These are phyloP conservation scores for Bucco capensis DNA, from an alignment of 2,113 vertebrate species.

Conservation along the genomic window DNA sequence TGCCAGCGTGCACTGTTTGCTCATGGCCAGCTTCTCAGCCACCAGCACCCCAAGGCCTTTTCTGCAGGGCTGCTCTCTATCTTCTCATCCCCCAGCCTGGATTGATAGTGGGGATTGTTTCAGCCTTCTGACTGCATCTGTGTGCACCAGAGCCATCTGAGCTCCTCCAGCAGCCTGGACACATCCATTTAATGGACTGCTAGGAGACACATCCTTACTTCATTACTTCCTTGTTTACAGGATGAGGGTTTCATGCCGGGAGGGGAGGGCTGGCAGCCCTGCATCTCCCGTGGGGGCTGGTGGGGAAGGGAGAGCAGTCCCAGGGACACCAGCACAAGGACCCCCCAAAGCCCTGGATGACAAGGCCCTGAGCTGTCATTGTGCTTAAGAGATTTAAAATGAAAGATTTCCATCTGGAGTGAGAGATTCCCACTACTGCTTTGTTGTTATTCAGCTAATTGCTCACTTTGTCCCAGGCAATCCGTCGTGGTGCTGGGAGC, in stretches of 20 bases:
- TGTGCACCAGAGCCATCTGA: neutral
- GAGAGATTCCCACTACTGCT: neutral
- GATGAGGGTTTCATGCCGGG: neutral
- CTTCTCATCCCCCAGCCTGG: too few relatives aligned
- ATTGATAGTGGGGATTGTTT: too few relatives aligned
- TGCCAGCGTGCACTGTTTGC: too few relatives aligned
- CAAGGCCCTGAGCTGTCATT: neutral
- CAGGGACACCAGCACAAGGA: neutral
- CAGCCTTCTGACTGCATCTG: too few relatives aligned
- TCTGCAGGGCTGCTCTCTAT: too few relatives aligned
- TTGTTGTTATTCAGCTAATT: too few relatives aligned
- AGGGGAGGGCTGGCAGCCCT: neutral
- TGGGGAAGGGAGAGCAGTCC: neutral
- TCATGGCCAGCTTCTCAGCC: too few relatives aligned
- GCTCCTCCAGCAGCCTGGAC: neutral
- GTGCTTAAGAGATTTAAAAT: neutral
- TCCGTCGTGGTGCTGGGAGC: neutral
- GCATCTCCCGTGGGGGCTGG: neutral
- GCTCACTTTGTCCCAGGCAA: neutral
- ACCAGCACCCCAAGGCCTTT: too few relatives aligned
- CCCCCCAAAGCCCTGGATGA: neutral
- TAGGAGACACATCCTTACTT: neutral
- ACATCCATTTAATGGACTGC: neutral
- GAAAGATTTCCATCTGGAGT: neutral
- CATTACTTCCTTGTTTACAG: neutral